These are phyloP conservation scores for Trilocha varians DNA, from an alignment of 2,888 invertebrate genomes.

Conservation along the genomic window DNA sequence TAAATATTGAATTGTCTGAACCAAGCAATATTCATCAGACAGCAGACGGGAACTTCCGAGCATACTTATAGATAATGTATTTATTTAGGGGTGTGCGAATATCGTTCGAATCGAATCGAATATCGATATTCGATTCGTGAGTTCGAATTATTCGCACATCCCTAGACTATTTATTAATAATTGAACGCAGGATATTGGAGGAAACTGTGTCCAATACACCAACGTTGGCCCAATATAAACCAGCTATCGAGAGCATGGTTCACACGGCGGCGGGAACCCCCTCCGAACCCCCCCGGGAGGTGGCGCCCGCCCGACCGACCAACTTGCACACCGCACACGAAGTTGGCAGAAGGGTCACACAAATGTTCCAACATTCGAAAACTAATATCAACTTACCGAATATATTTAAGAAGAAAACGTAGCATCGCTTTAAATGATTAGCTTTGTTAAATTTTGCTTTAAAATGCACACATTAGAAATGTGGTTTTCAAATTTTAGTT, in stretches of 20 bases:
- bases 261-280: constrained; percentile 22
- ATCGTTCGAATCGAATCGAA: too few relatives aligned
- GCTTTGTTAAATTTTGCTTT: too few relatives aligned
- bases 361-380: constrained; percentile 65
- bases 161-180: too few relatives aligned
- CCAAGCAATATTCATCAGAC: too few relatives aligned
- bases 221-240: constrained; percentile 43
- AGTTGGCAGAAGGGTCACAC: constrained; percentile 59
- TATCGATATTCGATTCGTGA: too few relatives aligned
- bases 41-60: too few relatives aligned
- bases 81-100: too few relatives aligned
- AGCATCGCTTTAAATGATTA: constrained; percentile 18
- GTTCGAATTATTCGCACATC: too few relatives aligned
- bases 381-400: constrained; percentile 61
- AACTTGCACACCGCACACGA: constrained; percentile 56
- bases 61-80: too few relatives aligned
- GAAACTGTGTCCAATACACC: constrained; percentile 51
- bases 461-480: too few relatives aligned
- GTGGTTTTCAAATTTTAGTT: too few relatives aligned
- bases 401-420: constrained; percentile 68
- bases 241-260: constrained; percentile 52
- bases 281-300: constrained; percentile 14
- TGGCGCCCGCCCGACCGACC: constrained; percentile 27
- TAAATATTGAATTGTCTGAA: too few relatives aligned
- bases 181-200: constrained; percentile 47